Evolutionary conservation across 2,888 invertebrate genomes (phyloP).

Genomic region (Hyppa rectilinea): DNA sequence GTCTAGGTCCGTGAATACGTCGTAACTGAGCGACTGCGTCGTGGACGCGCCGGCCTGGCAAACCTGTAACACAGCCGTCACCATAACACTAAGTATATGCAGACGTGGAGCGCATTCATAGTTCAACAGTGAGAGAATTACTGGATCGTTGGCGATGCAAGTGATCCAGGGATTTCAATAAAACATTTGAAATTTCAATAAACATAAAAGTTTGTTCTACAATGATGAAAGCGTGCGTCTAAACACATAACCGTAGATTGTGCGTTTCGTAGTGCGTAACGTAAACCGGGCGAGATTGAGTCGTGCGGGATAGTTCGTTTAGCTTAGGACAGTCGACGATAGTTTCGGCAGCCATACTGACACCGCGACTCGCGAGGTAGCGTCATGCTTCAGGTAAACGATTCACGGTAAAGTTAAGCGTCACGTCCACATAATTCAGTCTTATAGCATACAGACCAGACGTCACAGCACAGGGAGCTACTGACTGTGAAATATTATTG

Average conservation of each 20-base stretch:
- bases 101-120: slow-evolving; percentile 64
- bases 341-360: slow-evolving; percentile 31
- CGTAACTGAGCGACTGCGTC: slow-evolving; percentile 90
- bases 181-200: slow-evolving; percentile 31
- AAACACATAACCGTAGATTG: slow-evolving; percentile 59
- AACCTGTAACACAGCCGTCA: slow-evolving; percentile 87
- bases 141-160: slow-evolving; percentile 52
- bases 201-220: slow-evolving; percentile 60
- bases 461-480: slow-evolving; percentile 73
- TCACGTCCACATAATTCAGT: slow-evolving; percentile 78
- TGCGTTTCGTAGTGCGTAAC: slow-evolving; percentile 57
- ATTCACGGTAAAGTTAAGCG: slow-evolving; percentile 64
- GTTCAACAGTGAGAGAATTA: slow-evolving; percentile 50
- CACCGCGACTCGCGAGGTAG: slow-evolving; percentile 54
- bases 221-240: slow-evolving; percentile 66
- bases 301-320: slow-evolving; percentile 53
- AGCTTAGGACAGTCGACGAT: slow-evolving; percentile 37
- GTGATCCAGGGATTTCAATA: slow-evolving; percentile 39
- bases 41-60: slow-evolving; percentile 82
- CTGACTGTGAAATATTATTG: slow-evolving; percentile 47
- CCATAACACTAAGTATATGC: slow-evolving; percentile 78
- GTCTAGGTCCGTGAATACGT: slow-evolving; percentile 98
- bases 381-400: slow-evolving; percentile 60
- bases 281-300: slow-evolving; percentile 50
- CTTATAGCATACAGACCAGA: slow-evolving; percentile 76